phyloP scores from a whole-genome alignment of 1,140 invertebrate genomes.

The Vanessa atalanta region DNA sequence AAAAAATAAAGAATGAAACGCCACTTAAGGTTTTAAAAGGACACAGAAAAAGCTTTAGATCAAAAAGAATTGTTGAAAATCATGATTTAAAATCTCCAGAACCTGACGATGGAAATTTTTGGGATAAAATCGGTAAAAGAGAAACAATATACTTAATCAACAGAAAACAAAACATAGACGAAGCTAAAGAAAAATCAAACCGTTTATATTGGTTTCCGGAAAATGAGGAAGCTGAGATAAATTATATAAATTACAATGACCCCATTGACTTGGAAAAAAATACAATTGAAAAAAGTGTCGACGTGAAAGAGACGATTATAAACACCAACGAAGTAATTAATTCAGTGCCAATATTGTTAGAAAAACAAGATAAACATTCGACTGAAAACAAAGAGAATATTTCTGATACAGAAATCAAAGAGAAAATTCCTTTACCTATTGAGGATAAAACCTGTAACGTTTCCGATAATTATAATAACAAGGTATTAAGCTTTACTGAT shows the following conservation, averaged over 20 bases:
- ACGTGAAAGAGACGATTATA: not conserved
- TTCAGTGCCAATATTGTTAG: not conserved
- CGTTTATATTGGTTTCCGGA: constrained; percentile 70
- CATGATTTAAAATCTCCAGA: constrained; percentile 53
- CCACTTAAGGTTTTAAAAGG: constrained; percentile 31
- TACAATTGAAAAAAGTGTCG: not conserved
- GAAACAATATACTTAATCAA: constrained; percentile 80
- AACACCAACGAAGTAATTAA: not conserved
- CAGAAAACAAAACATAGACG: constrained; percentile 72
- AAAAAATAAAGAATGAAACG: constrained; percentile 27
- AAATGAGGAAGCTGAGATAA: constrained; percentile 40
- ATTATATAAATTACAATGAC: not conserved
- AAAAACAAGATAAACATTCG: not conserved
- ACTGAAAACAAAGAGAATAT: not conserved
- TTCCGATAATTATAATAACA: not conserved
- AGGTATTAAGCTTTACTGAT: not conserved
- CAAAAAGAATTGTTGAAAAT: constrained; percentile 23
- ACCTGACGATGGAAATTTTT: constrained; percentile 78
- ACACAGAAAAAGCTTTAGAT: constrained; percentile 39
- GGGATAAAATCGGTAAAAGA: constrained; percentile 80
- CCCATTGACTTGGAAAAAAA: not conserved
- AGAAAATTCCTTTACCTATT: not conserved
- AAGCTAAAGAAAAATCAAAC: constrained; percentile 64
- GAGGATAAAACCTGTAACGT: not conserved
- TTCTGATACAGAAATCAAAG: not conserved